Conservation (phyloP, 2,113 vertebrate species). For the Esox niger region DNA sequence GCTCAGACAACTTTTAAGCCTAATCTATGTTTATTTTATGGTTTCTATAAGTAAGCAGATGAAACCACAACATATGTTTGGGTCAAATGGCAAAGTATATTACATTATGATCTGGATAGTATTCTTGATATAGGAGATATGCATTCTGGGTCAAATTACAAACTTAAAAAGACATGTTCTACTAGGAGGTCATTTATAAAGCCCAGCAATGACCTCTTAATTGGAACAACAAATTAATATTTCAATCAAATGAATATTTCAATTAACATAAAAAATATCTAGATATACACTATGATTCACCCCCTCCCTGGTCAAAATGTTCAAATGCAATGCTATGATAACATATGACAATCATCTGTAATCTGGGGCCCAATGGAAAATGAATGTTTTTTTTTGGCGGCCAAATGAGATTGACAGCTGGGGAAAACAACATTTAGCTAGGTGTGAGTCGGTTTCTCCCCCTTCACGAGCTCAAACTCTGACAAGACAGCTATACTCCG, state of each 20-base stretch:
- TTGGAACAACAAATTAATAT: not conserved
- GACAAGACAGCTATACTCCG: slow-evolving; percentile 61
- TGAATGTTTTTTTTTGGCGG: slow-evolving; percentile 81
- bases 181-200: too few relatives aligned
- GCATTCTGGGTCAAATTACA: too few relatives aligned
- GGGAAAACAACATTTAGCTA: slow-evolving; percentile 62
- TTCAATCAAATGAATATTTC: not conserved
- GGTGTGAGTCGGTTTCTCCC: slow-evolving; percentile 36
- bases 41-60: not conserved
- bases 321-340: slow-evolving; percentile 96
- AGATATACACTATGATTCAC: not conserved
- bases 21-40: not conserved
- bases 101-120: too few relatives aligned
- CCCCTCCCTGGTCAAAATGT: slow-evolving; percentile 77
- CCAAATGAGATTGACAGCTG: slow-evolving; percentile 77
- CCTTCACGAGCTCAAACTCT: slow-evolving; percentile 24
- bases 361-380: slow-evolving; percentile 89
- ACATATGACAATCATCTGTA: slow-evolving; percentile 96
- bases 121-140: too few relatives aligned
- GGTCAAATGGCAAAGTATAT: not conserved
- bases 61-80: not conserved
- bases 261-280: not conserved
- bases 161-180: too few relatives aligned
- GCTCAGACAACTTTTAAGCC: too few relatives aligned
- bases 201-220: too few relatives aligned